Evolutionary conservation across 2,113 vertebrate genomes (phyloP), one percentile per base, ranked within the genome.

Genomic region (Calyptommatus sinebrachiatus): DNA sequence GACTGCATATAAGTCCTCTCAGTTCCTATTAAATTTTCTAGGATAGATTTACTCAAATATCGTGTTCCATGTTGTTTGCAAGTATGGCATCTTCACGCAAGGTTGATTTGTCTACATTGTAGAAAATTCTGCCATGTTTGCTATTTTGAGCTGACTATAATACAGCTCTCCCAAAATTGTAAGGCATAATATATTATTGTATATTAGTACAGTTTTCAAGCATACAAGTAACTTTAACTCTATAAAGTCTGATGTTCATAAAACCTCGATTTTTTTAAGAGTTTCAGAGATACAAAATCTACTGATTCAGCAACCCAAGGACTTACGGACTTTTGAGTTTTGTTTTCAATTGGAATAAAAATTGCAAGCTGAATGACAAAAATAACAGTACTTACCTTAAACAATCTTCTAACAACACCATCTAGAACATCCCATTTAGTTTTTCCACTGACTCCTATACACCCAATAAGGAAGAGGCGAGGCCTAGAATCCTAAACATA

Each of bases 341-440:
- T 65, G 20, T 63, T 79, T 72, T 22, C 41, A 16, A 8, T 45
- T 20, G 24, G 4, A 72, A 79, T 22, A 63, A 62, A 24, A 9
- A 61, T 45, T 61, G 29, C n/a, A 78, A 53, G 67, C 68, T 21
- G 14, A 2, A 45, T 45, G 73, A 57, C n/a, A 1, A 0, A 1
- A 10, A 61, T 11, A 57, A 1, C 26, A 73, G 60, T 63, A 74
- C 87, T 95, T 90, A 99, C 98, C 96, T 99, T 99, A 68, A 99
- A 99, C 3, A 99, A 92, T 1, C 98, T 95, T 14, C 96, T 94
- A 0, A 99, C 98, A 61, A 99, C 98, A 45, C 98, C 98, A 61
- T 99, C 98, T 87, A 99, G 95, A 29, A 99, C 97, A 63, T 99
- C 98, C 98, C 98, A 99, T 77, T 98, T 99, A 76, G 98, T 99